Conservation (phyloP, 1,140 invertebrate genomes). For the Ctenoplectra terminalis region DNA sequence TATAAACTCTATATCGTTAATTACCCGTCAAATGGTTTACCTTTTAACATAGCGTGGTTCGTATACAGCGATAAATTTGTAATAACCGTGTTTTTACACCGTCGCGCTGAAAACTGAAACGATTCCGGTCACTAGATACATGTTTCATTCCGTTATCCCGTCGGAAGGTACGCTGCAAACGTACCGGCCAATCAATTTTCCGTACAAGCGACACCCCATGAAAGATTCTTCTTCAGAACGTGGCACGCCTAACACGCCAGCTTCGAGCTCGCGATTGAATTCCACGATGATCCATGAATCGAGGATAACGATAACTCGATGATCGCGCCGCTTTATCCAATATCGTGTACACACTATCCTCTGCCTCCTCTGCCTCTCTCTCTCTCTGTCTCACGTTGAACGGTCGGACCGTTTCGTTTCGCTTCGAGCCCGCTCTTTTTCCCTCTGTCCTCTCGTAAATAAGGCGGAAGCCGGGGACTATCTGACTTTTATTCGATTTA, state of each 20-base stretch:
- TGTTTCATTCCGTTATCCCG: background rate
- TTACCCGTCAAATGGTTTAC: too few species aligned
- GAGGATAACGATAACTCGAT: conserved; percentile 39
- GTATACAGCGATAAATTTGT: too few species aligned
- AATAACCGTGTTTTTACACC: too few species aligned
- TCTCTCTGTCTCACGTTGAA: background rate
- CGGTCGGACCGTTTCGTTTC: background rate
- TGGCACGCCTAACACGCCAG: conserved; percentile 10
- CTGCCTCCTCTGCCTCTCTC: background rate
- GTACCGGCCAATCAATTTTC: conserved; percentile 5
- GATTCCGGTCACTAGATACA: background rate
- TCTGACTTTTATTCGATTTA: conserved; percentile 77
- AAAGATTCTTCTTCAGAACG: background rate
- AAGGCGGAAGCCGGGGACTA: conserved; percentile 60
- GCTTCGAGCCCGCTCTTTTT: background rate
- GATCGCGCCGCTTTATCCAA: conserved; percentile 41
- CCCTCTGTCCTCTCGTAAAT: conserved; percentile 61
- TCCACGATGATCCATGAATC: conserved; percentile 28
- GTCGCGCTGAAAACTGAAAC: background rate
- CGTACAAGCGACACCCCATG: background rate
- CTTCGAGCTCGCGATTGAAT: conserved; percentile 8
- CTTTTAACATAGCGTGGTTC: too few species aligned
- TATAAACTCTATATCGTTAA: too few species aligned
- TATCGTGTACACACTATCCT: conserved; percentile 24
- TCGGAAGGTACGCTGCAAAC: background rate